Percentiles rank a stretch among this genome's conserved stretches.
Evolutionary conservation across 2,113 vertebrate species (phyloP).

Genomic region (Boleophthalmus pectinirostris): DNA sequence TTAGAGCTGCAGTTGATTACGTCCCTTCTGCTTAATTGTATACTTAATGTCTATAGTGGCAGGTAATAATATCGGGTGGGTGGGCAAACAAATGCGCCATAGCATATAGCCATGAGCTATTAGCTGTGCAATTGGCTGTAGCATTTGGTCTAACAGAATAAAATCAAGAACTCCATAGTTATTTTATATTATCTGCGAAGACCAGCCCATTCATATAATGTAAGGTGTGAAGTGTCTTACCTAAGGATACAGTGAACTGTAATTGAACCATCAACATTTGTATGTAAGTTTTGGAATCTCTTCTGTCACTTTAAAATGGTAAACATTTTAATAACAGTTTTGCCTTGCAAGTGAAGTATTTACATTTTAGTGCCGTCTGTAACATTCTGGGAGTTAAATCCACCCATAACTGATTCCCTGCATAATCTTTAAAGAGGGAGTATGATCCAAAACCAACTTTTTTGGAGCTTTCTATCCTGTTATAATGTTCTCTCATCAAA

Average conservation of each 20-base stretch:
- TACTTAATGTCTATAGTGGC: neutral
- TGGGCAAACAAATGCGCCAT: conserved; percentile 1
- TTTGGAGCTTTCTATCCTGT: no score
- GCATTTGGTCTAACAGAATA: neutral
- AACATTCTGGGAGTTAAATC: no score
- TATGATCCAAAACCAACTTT: no score
- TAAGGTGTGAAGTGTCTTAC: neutral
- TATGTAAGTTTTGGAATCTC: no score
- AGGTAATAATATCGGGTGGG: neutral
- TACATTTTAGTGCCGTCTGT: no score
- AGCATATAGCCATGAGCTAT: neutral
- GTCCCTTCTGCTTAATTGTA: neutral
- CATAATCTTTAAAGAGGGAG: no score
- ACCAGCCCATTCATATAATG: neutral
- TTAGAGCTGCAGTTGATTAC: neutral
- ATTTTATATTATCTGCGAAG: neutral
- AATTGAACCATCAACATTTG: no score
- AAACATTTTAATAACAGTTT: no score
- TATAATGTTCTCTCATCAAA: no score
- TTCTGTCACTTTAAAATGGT: no score
- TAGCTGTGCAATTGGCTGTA: neutral
- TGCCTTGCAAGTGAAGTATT: no score
- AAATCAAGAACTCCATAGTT: neutral
- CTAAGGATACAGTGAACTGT: neutral
- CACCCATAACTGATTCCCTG: no score